phyloP scores from a whole-genome alignment of 2,113 vertebrate species.

The Peromyscus californicus region DNA sequence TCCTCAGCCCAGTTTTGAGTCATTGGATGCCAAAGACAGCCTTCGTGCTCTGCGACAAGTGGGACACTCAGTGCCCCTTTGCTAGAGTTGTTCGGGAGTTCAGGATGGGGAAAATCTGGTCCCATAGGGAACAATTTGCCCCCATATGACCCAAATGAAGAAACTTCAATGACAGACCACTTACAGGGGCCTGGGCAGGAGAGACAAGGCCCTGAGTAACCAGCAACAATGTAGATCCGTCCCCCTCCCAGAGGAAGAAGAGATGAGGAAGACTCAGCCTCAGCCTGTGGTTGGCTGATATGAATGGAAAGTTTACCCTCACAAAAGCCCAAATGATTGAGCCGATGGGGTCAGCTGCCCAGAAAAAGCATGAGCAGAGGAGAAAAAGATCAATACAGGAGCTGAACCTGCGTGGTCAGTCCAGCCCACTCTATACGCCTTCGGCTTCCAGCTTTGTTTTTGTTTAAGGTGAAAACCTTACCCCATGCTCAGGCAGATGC shows the following conservation, averaged over 20 bases:
- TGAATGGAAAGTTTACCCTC: background rate
- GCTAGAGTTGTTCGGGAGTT: background rate
- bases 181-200: background rate
- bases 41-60: background rate
- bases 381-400: background rate
- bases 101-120: background rate
- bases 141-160: background rate
- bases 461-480: background rate
- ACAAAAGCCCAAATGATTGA: background rate
- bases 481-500: background rate
- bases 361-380: background rate
- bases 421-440: background rate
- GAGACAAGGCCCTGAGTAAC: background rate
- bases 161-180: background rate
- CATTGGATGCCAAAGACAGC: slow-evolving; percentile 9
- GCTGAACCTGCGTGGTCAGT: background rate
- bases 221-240: background rate
- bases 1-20: slow-evolving; percentile 36
- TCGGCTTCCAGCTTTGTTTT: background rate
- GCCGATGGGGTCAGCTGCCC: background rate
- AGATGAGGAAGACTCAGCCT: background rate
- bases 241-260: background rate
- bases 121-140: background rate
- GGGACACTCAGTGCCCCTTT: background rate
- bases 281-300: background rate